Evolutionary conservation across 2,888 invertebrate species (phyloP).

Genomic region (Hypercompe scribonia): DNA sequence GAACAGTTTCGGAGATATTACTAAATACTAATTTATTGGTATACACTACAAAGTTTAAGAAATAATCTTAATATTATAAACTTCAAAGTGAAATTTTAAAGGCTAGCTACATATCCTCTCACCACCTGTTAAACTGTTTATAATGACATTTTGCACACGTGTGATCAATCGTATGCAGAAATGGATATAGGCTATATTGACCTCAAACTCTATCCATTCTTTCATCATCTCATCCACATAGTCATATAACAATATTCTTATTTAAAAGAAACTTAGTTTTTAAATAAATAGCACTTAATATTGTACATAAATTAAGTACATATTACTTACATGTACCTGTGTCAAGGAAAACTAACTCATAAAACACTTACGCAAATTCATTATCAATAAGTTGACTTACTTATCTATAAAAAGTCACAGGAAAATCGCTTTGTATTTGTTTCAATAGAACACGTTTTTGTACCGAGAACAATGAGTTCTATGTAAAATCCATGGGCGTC

Average conservation of each 20-base stretch:
- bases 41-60: too few relatives aligned
- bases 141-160: not conserved
- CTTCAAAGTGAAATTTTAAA: not conserved
- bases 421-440: slow-evolving; percentile 40
- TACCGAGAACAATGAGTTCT: slow-evolving; percentile 25
- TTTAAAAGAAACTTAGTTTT: slow-evolving; percentile 6
- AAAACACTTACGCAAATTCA: slow-evolving; percentile 47
- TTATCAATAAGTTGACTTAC: slow-evolving; percentile 34
- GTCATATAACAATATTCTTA: not conserved
- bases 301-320: not conserved
- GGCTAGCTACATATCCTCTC: not conserved
- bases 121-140: not conserved
- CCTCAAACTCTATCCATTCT: not conserved
- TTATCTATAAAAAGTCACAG: slow-evolving; percentile 34
- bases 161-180: not conserved
- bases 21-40: too few relatives aligned
- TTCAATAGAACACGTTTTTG: slow-evolving; percentile 20
- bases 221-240: not conserved
- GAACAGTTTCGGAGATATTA: too few relatives aligned
- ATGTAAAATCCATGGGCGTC: slow-evolving; percentile 28
- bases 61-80: not conserved
- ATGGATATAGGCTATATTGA: not conserved
- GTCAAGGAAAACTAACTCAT: slow-evolving; percentile 46
- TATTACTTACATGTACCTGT: slow-evolving; percentile 23
- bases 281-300: slow-evolving; percentile 2